These are phyloP conservation scores for Drosophila littoralis DNA, from an alignment of 1,140 invertebrate species.

Conservation along the genomic window DNA sequence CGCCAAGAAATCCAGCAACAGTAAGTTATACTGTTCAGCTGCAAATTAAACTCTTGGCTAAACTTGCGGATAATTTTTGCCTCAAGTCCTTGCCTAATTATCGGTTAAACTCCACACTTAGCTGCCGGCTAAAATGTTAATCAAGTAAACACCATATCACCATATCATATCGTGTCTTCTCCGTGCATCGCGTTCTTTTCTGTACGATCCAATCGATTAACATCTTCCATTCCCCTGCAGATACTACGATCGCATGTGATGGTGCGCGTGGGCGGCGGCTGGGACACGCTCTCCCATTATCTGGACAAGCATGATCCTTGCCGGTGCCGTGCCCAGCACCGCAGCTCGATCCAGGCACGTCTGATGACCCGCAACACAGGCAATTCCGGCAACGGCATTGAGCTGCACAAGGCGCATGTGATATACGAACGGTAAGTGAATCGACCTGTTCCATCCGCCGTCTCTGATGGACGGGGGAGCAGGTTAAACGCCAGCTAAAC, in stretches of 20 bases:
- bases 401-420: slow-evolving; percentile 91
- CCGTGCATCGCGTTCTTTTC: too few relatives aligned
- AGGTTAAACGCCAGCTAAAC: slow-evolving; percentile 2
- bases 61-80: too few relatives aligned
- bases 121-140: too few relatives aligned
- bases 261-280: slow-evolving; percentile 98
- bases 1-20: too few relatives aligned
- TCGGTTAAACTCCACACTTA: too few relatives aligned
- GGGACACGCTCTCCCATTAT: slow-evolving; percentile 98
- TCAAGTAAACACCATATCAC: too few relatives aligned
- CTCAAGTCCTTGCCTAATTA: too few relatives aligned
- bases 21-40: too few relatives aligned
- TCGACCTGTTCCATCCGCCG: not conserved
- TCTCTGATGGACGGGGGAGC: not conserved
- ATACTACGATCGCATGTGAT: slow-evolving; percentile 98
- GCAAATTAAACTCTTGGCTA: too few relatives aligned
- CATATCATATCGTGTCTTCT: too few relatives aligned
- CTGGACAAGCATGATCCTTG: slow-evolving; percentile 98
- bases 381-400: slow-evolving; percentile 88
- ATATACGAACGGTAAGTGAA: slow-evolving; percentile 91
- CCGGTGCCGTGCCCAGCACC: slow-evolving; percentile 91
- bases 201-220: too few relatives aligned
- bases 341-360: slow-evolving; percentile 87
- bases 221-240: slow-evolving; percentile 84
- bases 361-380: slow-evolving; percentile 85